phyloP scores from a whole-genome alignment of 2,888 invertebrate genomes.

The Acrocyrtus sp. region DNA sequence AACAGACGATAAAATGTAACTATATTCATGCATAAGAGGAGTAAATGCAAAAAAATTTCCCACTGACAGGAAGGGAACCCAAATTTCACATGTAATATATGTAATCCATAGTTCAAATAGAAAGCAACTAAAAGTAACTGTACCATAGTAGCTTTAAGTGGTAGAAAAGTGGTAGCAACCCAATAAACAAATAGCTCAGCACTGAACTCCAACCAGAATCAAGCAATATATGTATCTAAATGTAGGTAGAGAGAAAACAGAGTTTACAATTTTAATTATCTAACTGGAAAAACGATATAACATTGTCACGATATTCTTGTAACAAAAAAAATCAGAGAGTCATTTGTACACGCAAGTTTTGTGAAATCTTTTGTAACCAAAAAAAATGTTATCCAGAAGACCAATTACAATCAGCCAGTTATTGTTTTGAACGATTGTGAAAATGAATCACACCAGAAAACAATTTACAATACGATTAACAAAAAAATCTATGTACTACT shows the following conservation, averaged over 20 bases:
- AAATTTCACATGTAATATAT: background rate
- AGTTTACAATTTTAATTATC: background rate
- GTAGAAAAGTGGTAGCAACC: background rate
- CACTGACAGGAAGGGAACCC: background rate
- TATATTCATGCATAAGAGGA: too few relatives aligned
- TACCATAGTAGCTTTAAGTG: background rate
- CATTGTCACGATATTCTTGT: too few relatives aligned
- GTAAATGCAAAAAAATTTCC: too few relatives aligned
- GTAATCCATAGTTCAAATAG: background rate
- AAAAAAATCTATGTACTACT: background rate
- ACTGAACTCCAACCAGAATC: background rate
- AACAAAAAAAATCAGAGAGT: too few relatives aligned
- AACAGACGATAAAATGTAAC: too few relatives aligned
- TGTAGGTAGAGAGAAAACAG: background rate
- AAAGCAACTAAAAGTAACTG: background rate
- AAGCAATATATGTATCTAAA: background rate
- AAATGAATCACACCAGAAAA: too few relatives aligned
- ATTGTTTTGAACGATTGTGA: too few relatives aligned
- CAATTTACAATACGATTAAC: too few relatives aligned
- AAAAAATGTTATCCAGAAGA: too few relatives aligned
- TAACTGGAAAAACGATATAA: too few relatives aligned
- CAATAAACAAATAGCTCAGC: background rate
- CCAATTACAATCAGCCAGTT: background rate
- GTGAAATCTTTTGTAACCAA: too few relatives aligned
- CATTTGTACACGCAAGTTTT: too few relatives aligned